These are phyloP conservation scores for Pollicipes pollicipes DNA, from an alignment of 1,140 invertebrate species.

Conservation along the genomic window DNA sequence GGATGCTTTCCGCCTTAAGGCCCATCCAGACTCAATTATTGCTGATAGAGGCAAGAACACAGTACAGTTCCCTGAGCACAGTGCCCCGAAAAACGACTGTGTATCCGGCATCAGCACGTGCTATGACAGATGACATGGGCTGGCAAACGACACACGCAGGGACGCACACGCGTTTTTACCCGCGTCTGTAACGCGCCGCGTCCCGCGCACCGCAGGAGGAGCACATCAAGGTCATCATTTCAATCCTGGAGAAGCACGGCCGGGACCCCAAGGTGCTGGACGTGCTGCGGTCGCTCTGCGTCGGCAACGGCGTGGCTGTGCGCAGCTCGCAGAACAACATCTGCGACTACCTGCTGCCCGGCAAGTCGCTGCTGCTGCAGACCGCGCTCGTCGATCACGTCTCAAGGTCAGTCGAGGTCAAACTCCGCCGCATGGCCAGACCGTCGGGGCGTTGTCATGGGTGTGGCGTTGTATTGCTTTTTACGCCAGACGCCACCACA, in stretches of 20 bases:
- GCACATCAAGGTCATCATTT: conserved; percentile 99
- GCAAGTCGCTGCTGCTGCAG: conserved; percentile 92
- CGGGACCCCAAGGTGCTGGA: conserved; percentile 96
- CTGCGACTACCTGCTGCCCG: conserved; percentile 89
- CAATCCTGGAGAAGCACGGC: conserved; percentile 93
- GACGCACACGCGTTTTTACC: too few relatives aligned
- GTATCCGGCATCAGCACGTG: too few relatives aligned
- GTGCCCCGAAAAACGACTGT: background rate
- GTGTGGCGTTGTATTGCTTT: too few relatives aligned
- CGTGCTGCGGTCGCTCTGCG: conserved; percentile 95
- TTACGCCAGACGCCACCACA: too few relatives aligned
- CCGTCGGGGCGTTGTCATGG: too few relatives aligned
- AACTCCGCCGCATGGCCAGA: background rate
- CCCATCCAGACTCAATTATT: too few relatives aligned
- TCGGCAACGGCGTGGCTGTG: conserved; percentile 97
- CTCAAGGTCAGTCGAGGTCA: conserved; percentile 42
- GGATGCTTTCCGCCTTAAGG: too few relatives aligned
- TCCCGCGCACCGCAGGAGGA: conserved; percentile 51
- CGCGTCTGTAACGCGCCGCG: too few relatives aligned
- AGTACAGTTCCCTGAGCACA: background rate
- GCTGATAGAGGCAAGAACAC: too few relatives aligned
- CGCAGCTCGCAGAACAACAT: conserved; percentile 98
- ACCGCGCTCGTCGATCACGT: conserved; percentile 94
- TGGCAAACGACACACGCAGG: too few relatives aligned
- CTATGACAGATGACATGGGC: too few relatives aligned